Evolutionary conservation across 2,888 invertebrate genomes (phyloP), one percentile per base, ranked within the genome.

Genomic region (Scaptomyza flava): DNA sequence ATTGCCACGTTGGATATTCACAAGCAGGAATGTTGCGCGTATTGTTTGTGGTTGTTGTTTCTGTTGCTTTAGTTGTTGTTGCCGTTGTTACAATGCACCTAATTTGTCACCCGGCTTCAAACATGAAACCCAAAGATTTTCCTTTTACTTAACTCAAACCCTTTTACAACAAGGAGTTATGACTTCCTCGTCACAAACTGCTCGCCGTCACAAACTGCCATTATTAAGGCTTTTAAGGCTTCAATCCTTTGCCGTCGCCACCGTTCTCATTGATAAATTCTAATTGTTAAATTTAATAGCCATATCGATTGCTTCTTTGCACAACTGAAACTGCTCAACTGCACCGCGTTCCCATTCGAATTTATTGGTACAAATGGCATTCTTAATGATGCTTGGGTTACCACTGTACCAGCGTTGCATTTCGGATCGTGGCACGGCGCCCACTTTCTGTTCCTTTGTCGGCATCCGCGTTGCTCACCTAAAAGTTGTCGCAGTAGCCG

Each of bases 281-380:
- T 90, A 89, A 89, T 89, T 89, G 90, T 89, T 90, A 90, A 89
- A 89, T 89, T 89, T 89, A 90, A 89, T 90, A 81, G 90, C 80
- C 90, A 77, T 89, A 90, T 89, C 90, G 83, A 89, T 88, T 88
- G 89, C 85, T 79, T 68, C 61, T 54, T 34, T 46, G 23, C 56
- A 57, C 66, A 52, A 9, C 79, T 61, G 52, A 57, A 68, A 43
- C 62, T 45, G 36, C 42, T 47, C 77, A 62, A 48, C 60, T 47
- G 51, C 65, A 72, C 64, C 50, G 68, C 68, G 62, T 64, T 61
- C 52, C 77, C 75, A 87, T 89, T 83, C 84, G 75, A 89, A 89
- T 90, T 90, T 90, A 90, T 90, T 90, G 87, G 89, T 89, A 90
- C 90, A 90, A 90, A 90, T 90, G 89, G 85, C 85, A 88, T 79